Base-by-base conservation (phyloP, 1,140 invertebrate species). In the Neodiprion pinetum region DNA sequence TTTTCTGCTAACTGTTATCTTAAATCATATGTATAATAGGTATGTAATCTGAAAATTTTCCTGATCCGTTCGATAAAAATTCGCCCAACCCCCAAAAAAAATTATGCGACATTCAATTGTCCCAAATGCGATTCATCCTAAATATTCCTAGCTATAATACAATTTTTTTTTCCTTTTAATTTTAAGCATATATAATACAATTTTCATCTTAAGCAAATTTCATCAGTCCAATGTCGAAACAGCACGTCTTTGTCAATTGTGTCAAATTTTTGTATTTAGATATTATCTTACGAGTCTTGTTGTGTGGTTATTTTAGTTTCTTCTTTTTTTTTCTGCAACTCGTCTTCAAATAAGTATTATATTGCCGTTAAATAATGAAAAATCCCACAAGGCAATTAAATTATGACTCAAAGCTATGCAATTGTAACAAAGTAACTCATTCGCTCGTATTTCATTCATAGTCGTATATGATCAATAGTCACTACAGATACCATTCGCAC, bases 341-440 rank as follows among this genome's bases (percentile, higher is more conserved):
- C 53, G 71, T 77, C 75, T 73, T 71, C 69, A 71, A 40, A 72
- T 28, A 74, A 66, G 67, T 77, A 78, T 79, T 74, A 81, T 78
- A 80, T 74, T 76, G 78, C 74, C 48, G 72, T 14, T 75, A 70
- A 78, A 67, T 72, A 77, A 71, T 65, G 67, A 48, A 47, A n/a
- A 28, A 48, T 9, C 21, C 48, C 2, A 48, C 9, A 61, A 72
- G 72, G 79, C 74, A 76, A 80, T 75, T 78, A 79, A 80, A 71
- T 78, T 67, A 80, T 74, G 61, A 69, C 74, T 73, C 68, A 71
- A 73, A 79, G 78, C 66, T 67, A 48, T 65, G 72, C 77, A 70
- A 70, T 75, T 12, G 74, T 75, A 50, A 67, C 71, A 67, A 73
- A 69, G 75, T 48, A 71, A 74, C 72, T 76, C 73, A 23, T 75